Evolutionary conservation across 2,797 vertebrate genomes (phyloP).

Genomic region (Meriones psammophilus): DNA sequence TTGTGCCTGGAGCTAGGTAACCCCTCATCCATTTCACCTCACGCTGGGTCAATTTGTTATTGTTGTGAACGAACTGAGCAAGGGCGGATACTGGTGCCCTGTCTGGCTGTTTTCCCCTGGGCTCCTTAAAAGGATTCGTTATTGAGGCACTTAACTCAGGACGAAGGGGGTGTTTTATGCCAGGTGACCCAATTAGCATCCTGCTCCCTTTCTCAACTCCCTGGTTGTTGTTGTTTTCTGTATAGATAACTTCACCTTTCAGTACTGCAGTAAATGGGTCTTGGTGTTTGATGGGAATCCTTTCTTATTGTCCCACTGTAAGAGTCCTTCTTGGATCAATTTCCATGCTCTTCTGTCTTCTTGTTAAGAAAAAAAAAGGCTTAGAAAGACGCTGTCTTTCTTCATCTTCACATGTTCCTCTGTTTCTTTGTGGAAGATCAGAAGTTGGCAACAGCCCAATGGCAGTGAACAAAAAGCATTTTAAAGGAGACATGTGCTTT

Average conservation of each 20-base stretch:
- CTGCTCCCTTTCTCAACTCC: conserved; percentile 69
- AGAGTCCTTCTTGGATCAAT: conserved; percentile 49
- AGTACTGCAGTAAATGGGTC: conserved; percentile 9
- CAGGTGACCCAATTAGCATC: conserved; percentile 68
- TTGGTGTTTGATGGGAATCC: conserved; percentile 55
- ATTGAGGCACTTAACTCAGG: conserved; percentile 39
- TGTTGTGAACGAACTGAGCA: conserved; percentile 15
- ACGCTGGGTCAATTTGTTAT: neutral
- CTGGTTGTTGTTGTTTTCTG: conserved; percentile 7
- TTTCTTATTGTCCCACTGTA: conserved; percentile 46
- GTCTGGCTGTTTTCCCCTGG: neutral
- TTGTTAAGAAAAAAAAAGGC: conserved; percentile 11
- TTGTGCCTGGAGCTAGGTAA: conserved; percentile 58
- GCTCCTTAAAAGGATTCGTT: conserved; percentile 61
- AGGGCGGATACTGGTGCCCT: neutral
- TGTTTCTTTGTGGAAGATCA: neutral
- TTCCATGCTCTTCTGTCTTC: conserved; percentile 14
- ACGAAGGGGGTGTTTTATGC: conserved; percentile 69
- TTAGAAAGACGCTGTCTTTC: conserved; percentile 9
- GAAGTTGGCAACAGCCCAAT: conserved; percentile 19
- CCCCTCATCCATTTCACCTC: neutral
- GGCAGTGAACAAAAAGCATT: conserved; percentile 41
- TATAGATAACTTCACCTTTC: conserved; percentile 36
- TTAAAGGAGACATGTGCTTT: conserved; percentile 48
- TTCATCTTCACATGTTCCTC: neutral